Percentiles rank a stretch among this genome's conserved stretches.
These are phyloP conservation scores for Leptinotarsa tumamoca DNA, from an alignment of 2,888 invertebrate species.

Conservation along the genomic window DNA sequence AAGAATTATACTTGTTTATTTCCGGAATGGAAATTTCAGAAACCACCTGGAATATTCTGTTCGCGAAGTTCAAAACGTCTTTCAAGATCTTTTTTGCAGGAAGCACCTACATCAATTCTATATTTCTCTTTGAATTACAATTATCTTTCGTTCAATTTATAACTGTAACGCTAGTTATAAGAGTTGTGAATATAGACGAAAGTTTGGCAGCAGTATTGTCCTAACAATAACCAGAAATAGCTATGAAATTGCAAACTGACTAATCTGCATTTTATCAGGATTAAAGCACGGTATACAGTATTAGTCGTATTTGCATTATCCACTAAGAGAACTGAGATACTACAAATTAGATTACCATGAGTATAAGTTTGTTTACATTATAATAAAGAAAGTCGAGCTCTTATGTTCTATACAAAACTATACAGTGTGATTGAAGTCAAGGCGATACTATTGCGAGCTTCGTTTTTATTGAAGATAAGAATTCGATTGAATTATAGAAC, in stretches of 20 bases:
- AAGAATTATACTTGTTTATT: no score
- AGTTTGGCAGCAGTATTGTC: background rate
- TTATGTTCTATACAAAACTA: background rate
- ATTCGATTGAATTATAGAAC: no score
- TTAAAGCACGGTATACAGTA: slow-evolving; percentile 12
- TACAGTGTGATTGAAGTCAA: no score
- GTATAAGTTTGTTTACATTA: background rate
- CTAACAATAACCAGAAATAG: background rate
- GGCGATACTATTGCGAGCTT: no score
- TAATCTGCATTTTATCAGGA: slow-evolving; percentile 7
- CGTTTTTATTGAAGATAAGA: no score
- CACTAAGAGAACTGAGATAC: slow-evolving; percentile 17
- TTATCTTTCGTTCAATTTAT: background rate
- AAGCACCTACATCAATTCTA: background rate
- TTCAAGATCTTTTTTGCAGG: no score
- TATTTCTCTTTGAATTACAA: background rate
- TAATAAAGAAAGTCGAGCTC: background rate
- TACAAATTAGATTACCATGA: slow-evolving; percentile 29
- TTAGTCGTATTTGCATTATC: slow-evolving; percentile 23
- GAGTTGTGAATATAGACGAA: background rate
- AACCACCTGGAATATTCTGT: no score
- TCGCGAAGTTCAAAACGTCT: no score
- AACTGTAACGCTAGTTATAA: no score
- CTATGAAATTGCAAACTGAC: background rate
- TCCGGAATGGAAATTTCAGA: no score